Base-by-base conservation (phyloP, 2,113 vertebrate species). In the Pampusana beccarii region DNA sequence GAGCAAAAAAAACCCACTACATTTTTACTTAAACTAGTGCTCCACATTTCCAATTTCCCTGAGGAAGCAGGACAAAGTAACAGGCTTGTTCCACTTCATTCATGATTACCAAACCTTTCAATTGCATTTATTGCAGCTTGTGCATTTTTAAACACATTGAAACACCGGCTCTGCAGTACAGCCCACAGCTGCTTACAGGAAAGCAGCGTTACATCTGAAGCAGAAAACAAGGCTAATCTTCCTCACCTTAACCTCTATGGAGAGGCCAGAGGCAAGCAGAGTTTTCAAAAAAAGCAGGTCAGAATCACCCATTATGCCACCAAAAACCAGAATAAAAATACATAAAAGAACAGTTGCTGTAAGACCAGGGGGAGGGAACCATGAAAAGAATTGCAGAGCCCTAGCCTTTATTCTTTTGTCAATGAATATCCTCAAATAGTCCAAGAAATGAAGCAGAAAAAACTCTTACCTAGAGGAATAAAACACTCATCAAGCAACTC, bases 371-470 rank as follows among this genome's bases (percentile, higher is more conserved):
- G 33, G 26, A 79, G 24, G 10, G 20, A 96, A 34, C 29, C 40
- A 67, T 23, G 46, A 91, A 94, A 94, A 89, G 36, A 90, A 77
- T 19, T 31, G 24, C 46, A 44, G 33, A 80, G 64, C 7, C 54
- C 40, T 90, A 74, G 46, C 50, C 18, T 8, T 13, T 62, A 66
- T 84, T 86, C 54, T 91, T 95, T 92, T 80, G 57, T 81, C 78
- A 95, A 77, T 60, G 38, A 91, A 75, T 50, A 93, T 42, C 74
- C 82, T 86, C 83, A 82, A 94, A 93, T 19, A 48, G 80, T 85
- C 71, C 33, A 66, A 91, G 69, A 96, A 97, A 94, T 64, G 78
- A 97, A 93, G 92, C 83, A 86, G 86, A 90, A 94, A 95, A 97
- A 81, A 14, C 25, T 54, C 84, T 91, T 72, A n/a, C n/a, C n/a